Evolutionary conservation across 2,113 vertebrate species (phyloP), one percentile per base, ranked within the genome.

Genomic region (Pluvianellus socialis): DNA sequence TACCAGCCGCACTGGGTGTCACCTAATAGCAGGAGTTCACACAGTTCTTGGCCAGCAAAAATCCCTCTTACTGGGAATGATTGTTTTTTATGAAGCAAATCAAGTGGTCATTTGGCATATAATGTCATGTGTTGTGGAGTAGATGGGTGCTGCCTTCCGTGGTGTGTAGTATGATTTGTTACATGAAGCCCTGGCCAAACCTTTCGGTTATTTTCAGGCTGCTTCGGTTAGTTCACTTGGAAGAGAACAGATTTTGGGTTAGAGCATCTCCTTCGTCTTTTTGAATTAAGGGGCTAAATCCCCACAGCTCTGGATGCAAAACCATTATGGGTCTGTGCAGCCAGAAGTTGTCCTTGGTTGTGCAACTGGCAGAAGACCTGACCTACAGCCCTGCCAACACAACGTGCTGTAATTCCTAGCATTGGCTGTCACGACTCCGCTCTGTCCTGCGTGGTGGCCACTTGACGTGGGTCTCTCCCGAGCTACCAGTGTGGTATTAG

Each of bases 391-490:
- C 52, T 33, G 32, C 35, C 49, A 68, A 17, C 40, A 17, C 42
- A 67, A 10, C 0, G 0, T 71, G 33, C 65, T 74, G 24, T 70
- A 55, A n/a, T 38, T 76, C 23, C 6, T 2, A 67, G 20, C 5
- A 1, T 0, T 82, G 72, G 26, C 42, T 84, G 24, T 44, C 1
- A 0, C 3, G 6, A 24, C 55, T 24, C 1, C 0, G 0, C 30
- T 49, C 63, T n/a, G 16, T 76, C 40, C 80, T 62, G 45, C 0
- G 0, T 74, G 10, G 40, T 65, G 77, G 50, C 32, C 7, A 0
- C 65, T 66, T 77, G 47, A 27, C 0, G 1, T 13, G n/a, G 56
- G 65, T 35, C 44, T 88, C 45, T 38, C 23, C n/a, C 42, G 15
- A 16, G 12, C 72, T 56, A 7, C 1, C 2, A 9, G 40, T 2